These are phyloP conservation scores for Drosophila peninsularis DNA, from an alignment of 2,888 invertebrate genomes.

Conservation along the genomic window DNA sequence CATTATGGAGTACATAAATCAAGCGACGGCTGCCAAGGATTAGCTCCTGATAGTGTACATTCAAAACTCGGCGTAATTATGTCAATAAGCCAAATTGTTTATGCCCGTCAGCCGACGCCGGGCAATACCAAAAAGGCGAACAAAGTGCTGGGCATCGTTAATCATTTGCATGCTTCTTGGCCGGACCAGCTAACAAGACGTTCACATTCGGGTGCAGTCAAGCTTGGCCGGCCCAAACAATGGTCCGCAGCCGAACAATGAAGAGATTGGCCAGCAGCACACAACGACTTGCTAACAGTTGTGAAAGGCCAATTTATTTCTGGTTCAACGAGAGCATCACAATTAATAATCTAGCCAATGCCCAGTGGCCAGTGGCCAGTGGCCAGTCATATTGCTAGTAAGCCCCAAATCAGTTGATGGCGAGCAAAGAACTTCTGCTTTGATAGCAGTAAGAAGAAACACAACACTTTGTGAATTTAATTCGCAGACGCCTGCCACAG, in stretches of 20 bases:
- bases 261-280: slow-evolving; percentile 25
- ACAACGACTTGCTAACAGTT: slow-evolving; percentile 34
- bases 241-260: slow-evolving; percentile 40
- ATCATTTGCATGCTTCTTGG: slow-evolving; percentile 60
- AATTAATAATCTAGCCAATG: slow-evolving; percentile 55
- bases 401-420: slow-evolving; percentile 56
- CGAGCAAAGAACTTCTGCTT: slow-evolving; percentile 63
- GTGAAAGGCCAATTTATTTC: slow-evolving; percentile 52
- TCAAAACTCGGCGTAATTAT: slow-evolving; percentile 63
- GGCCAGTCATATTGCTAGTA: slow-evolving; percentile 29
- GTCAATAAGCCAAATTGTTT: slow-evolving; percentile 74
- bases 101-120: slow-evolving; percentile 26
- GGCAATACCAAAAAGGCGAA: slow-evolving; percentile 7
- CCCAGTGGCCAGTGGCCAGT: not conserved
- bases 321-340: slow-evolving; percentile 44
- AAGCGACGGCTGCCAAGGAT: slow-evolving; percentile 47
- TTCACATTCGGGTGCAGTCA: slow-evolving; percentile 29
- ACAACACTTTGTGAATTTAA: slow-evolving; percentile 43
- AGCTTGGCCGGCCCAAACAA: slow-evolving; percentile 35
- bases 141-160: slow-evolving; percentile 59
- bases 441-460: slow-evolving; percentile 36
- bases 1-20: slow-evolving; percentile 61
- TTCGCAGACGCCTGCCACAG: slow-evolving; percentile 50
- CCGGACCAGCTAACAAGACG: slow-evolving; percentile 34
- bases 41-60: slow-evolving; percentile 49